phyloP scores from a whole-genome alignment of 2,113 vertebrate species.

The Sorex araneus region DNA sequence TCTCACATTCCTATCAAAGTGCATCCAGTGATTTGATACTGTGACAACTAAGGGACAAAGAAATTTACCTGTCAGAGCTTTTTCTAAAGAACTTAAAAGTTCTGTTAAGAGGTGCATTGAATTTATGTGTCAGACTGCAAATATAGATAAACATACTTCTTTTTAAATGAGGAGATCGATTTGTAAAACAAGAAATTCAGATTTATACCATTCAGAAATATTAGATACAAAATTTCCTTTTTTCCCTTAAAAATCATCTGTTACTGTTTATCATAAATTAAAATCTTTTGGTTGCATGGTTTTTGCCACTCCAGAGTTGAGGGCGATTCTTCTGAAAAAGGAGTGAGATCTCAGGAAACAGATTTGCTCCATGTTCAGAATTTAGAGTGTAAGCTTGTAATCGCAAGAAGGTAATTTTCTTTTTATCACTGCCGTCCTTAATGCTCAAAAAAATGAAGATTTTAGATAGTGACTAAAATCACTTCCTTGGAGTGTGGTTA shows the following conservation, averaged over 20 bases:
- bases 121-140: constrained; percentile 12
- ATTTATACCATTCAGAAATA: neutral
- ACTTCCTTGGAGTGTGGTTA: neutral
- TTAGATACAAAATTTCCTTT: constrained; percentile 21
- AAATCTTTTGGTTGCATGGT: constrained; percentile 49
- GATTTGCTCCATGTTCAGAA: constrained; percentile 50
- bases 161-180: constrained; percentile 13
- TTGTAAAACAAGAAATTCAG: constrained; percentile 32
- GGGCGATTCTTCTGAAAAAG: constrained; percentile 4
- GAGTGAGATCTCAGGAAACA: constrained; percentile 23
- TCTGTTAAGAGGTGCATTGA: constrained; percentile 22
- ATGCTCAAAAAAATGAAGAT: constrained; percentile 60
- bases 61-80: neutral
- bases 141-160: neutral
- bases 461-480: constrained; percentile 57
- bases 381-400: constrained; percentile 68
- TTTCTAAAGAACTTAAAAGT: constrained; percentile 21
- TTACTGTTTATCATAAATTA: constrained; percentile 21
- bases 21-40: neutral
- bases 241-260: constrained; percentile 25
- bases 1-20: neutral
- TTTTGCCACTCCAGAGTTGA: constrained; percentile 51
- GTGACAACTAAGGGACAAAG: neutral
- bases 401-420: constrained; percentile 72
- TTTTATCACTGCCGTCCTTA: constrained; percentile 65